A percentile compares a stretch with the other conserved stretches of the same genome.
Evolutionary conservation across 2,113 vertebrate species (phyloP).

Genomic region (Mastomys coucha): DNA sequence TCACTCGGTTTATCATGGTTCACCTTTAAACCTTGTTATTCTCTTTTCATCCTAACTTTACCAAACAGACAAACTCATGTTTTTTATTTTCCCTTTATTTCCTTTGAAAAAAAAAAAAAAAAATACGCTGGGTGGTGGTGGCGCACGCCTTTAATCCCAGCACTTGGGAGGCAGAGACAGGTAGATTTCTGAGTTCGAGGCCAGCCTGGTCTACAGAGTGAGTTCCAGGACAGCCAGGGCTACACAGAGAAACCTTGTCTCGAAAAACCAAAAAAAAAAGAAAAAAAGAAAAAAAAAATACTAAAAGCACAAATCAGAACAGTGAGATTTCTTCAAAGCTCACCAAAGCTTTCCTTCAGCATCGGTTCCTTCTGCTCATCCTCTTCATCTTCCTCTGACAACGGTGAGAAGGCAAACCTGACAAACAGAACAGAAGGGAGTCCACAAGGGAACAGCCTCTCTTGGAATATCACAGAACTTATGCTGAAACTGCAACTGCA

Average conservation of each 20-base stretch:
- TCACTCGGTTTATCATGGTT: neutral
- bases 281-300: neutral
- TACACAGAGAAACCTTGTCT: too few relatives aligned
- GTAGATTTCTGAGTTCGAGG: too few relatives aligned
- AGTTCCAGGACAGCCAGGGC: too few relatives aligned
- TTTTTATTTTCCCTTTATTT: neutral
- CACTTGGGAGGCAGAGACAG: too few relatives aligned
- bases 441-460: slow-evolving; percentile 28
- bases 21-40: slow-evolving; percentile 24
- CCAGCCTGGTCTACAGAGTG: too few relatives aligned
- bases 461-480: neutral
- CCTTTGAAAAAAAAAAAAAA: neutral
- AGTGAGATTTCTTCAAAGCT: slow-evolving; percentile 47
- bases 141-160: too few relatives aligned
- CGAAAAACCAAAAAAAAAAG: too few relatives aligned
- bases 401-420: slow-evolving; percentile 98
- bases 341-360: slow-evolving; percentile 98
- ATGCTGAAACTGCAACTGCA: neutral
- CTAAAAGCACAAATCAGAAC: slow-evolving; percentile 32
- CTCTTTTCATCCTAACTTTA: slow-evolving; percentile 42
- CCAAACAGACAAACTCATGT: neutral
- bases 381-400: slow-evolving; percentile 95
- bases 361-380: slow-evolving; percentile 97
- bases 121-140: too few relatives aligned
- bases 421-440: slow-evolving; percentile 55